Percentiles rank a stretch among this genome's conserved stretches.
phyloP scores from a whole-genome alignment of 1,140 invertebrate genomes.

The Penaeus japonicus region DNA sequence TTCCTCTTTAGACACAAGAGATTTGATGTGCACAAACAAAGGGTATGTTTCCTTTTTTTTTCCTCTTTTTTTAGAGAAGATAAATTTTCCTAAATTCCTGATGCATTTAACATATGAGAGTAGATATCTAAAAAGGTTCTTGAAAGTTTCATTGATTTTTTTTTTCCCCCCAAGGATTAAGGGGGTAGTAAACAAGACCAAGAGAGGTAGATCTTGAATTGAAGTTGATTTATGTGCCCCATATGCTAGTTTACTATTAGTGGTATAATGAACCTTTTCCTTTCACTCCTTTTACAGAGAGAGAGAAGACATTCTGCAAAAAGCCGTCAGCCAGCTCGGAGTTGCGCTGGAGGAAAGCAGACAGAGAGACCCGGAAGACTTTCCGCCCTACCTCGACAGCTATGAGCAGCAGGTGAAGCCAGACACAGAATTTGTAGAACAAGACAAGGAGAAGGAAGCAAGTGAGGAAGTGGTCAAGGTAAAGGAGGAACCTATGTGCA shows the following conservation, averaged over 20 bases:
- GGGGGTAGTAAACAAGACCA: too few species aligned
- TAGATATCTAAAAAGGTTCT: too few species aligned
- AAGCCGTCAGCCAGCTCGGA: conserved; percentile 65
- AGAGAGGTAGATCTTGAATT: too few species aligned
- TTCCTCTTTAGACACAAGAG: neutral
- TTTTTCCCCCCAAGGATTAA: too few species aligned
- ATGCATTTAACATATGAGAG: too few species aligned
- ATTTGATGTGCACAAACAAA: conserved; percentile 17
- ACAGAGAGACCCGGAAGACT: neutral
- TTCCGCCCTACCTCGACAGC: too few species aligned
- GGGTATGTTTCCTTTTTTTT: neutral
- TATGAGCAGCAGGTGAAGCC: too few species aligned
- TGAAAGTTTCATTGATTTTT: too few species aligned
- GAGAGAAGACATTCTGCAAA: conserved; percentile 66
- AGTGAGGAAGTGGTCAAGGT: conserved; percentile 20
- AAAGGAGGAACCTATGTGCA: neutral
- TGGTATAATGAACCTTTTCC: too few species aligned
- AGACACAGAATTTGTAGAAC: neutral
- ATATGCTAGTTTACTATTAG: too few species aligned
- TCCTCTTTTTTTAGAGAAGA: neutral
- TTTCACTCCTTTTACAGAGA: conserved; percentile 60
- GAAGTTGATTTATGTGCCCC: too few species aligned
- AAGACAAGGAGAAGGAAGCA: conserved; percentile 61
- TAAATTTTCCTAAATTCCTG: too few species aligned
- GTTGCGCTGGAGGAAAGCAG: conserved; percentile 59